Base-by-base conservation (phyloP, 2,888 invertebrate species). In the Drosophila kuntzei region DNA sequence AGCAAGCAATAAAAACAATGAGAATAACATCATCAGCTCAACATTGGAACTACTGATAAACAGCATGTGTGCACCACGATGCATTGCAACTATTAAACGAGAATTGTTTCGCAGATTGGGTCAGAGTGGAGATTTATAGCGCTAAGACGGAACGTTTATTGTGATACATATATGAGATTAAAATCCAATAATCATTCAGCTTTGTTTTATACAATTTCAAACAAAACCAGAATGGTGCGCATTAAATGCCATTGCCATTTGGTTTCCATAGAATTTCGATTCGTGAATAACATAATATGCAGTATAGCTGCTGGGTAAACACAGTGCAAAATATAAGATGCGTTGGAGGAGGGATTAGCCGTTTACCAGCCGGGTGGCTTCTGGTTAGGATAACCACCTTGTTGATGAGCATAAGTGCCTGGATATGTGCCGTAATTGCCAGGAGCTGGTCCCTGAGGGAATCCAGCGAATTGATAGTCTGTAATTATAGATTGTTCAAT, bases 41-140 rank as follows among this genome's bases (percentile, higher is more conserved):
- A 74, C 82, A 0, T 55, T 89, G 66, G 89, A 89, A 39, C 50
- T 69, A 0, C 90, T 96, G 36, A 93, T 96, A 25, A 94, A 95
- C 90, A 93, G 95, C 27, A 93, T 95, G 78, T 95, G 95, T 86
- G 94, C 95, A 83, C 93, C 93, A 49, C 93, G 94, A 74, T 94
- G 95, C 44, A 93, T 96, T 77, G 93, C 93, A 61, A 74, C 92
- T 4, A 93, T 94, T 3, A 94, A 94, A 74, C 92, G 93, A 29
- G 94, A 94, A 81, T 91, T 94, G 68, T 91, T 93, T 39, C 68
- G 64, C 2, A 50, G 83, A 39, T 46, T 78, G 39, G n/a, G 36
- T 1, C 68, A 69, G 9, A 62, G 16, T 6, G 20, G 46, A 1
- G 29, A 14, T 11, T 41, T 59, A 44, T 71, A 75, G 71, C 43